Percentiles rank a stretch among this genome's conserved stretches.
These are phyloP conservation scores for Macquaria ambigua DNA, from an alignment of 2,113 vertebrate species.

Conservation along the genomic window DNA sequence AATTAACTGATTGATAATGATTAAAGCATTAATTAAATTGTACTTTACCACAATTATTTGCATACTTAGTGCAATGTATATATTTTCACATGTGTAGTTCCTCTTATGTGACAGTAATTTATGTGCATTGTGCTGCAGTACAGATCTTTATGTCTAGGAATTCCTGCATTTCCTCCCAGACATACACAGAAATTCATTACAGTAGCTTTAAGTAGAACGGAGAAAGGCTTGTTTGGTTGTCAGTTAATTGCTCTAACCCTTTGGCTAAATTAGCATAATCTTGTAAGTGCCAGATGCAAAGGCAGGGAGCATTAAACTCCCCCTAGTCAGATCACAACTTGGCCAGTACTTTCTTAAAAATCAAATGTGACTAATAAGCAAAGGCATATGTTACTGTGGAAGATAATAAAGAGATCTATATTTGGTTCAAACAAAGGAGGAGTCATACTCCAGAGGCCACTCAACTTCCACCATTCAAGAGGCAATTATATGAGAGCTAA, in stretches of 20 bases:
- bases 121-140: background rate
- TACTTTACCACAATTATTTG: background rate
- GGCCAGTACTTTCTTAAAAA: constrained; percentile 10
- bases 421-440: constrained; percentile 47
- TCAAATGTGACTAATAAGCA: constrained; percentile 43
- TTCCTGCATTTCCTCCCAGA: background rate
- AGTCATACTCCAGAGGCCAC: constrained; percentile 49
- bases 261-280: constrained; percentile 38
- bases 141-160: constrained; percentile 13
- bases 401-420: constrained; percentile 50
- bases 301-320: constrained; percentile 4
- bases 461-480: constrained; percentile 47
- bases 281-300: constrained; percentile 30
- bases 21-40: background rate
- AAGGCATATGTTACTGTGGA: constrained; percentile 22
- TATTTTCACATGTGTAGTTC: background rate
- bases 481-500: constrained; percentile 58
- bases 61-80: background rate
- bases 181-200: background rate
- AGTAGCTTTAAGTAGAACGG: constrained; percentile 24
- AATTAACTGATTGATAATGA: background rate
- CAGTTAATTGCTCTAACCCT: constrained; percentile 33
- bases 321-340: background rate
- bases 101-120: background rate
- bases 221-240: constrained; percentile 25